Conservation (phyloP, 1,140 invertebrate genomes). For the Psix sp. region DNA sequence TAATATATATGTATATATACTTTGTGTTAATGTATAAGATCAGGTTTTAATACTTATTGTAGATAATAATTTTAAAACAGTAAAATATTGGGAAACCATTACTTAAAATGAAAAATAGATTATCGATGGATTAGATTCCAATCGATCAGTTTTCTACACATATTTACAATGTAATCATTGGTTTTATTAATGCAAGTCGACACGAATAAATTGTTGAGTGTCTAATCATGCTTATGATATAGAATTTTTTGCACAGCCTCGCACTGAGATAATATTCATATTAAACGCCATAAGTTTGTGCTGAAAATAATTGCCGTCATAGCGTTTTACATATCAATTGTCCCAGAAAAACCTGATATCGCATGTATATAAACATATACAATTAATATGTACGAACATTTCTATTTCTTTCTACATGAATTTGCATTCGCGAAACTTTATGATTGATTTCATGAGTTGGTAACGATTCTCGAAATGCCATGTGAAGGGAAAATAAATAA, state of each 20-base stretch:
- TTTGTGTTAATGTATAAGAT: too few relatives aligned
- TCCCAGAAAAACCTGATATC: neutral
- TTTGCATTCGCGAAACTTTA: neutral
- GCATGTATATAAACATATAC: neutral
- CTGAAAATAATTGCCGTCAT: constrained; percentile 15
- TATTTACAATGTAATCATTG: constrained; percentile 19
- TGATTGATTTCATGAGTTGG: neutral
- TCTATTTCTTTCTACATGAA: neutral
- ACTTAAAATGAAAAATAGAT: too few relatives aligned
- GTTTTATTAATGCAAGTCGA: constrained; percentile 34
- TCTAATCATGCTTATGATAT: constrained; percentile 40
- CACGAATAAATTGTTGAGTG: constrained; percentile 32
- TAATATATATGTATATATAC: too few relatives aligned
- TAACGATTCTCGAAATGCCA: constrained; percentile 8
- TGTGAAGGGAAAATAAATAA: constrained; percentile 21
- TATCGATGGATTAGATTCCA: neutral
- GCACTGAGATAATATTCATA: constrained; percentile 31
- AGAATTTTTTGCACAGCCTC: constrained; percentile 28
- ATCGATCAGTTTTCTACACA: constrained; percentile 22
- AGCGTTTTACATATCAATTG: constrained; percentile 42
- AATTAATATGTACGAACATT: too few relatives aligned
- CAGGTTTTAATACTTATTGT: too few relatives aligned
- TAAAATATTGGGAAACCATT: too few relatives aligned
- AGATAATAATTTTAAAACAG: too few relatives aligned
- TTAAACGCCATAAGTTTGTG: constrained; percentile 9